These are phyloP conservation scores for Dinoponera quadriceps DNA, from an alignment of 1,140 invertebrate species.

Conservation along the genomic window DNA sequence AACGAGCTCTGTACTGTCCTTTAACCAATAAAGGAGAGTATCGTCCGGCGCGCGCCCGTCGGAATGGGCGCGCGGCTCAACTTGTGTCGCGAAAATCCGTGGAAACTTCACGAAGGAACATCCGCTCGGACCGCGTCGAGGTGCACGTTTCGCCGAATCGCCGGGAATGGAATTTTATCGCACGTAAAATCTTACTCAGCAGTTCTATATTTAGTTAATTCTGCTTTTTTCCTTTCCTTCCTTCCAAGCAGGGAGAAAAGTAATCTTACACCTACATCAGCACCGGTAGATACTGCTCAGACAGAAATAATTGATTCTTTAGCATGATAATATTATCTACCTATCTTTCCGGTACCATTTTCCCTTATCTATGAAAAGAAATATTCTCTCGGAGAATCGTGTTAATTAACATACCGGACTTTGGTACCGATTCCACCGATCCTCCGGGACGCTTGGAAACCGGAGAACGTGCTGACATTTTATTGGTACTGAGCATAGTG, in stretches of 20 bases:
- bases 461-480: too few species aligned
- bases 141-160: neutral
- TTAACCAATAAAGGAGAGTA: constrained; percentile 63
- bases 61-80: constrained; percentile 23
- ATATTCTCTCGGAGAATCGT: too few species aligned
- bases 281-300: too few species aligned
- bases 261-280: neutral
- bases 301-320: too few species aligned
- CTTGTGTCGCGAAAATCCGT: constrained; percentile 33
- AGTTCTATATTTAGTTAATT: too few species aligned
- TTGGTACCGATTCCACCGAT: too few species aligned
- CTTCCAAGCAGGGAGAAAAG: neutral
- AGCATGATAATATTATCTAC: too few species aligned
- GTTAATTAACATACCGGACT: too few species aligned
- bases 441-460: too few species aligned
- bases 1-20: constrained; percentile 72
- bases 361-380: too few species aligned
- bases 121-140: constrained; percentile 1
- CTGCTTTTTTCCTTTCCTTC: neutral
- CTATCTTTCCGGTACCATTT: too few species aligned
- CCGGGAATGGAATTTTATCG: neutral
- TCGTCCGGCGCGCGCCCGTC: constrained; percentile 24
- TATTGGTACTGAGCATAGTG: too few species aligned
- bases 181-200: neutral
- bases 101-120: neutral